Percentiles rank a stretch among this genome's conserved stretches.
phyloP scores from a whole-genome alignment of 1,140 invertebrate genomes.

The Eupristina koningsbergeri region DNA sequence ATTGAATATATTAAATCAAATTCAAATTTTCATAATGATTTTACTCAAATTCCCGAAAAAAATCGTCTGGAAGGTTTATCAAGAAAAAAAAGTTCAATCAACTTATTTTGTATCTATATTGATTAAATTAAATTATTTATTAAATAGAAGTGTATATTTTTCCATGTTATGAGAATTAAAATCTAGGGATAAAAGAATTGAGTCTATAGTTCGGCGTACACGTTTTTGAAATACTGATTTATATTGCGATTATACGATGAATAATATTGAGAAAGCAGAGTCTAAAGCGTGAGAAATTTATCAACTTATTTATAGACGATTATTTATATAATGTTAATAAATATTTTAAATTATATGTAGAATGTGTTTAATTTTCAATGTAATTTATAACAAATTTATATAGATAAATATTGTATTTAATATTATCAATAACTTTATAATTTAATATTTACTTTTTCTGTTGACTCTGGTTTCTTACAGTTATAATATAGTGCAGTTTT shows the following conservation, averaged over 20 bases:
- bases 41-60: not conserved
- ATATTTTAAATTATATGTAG: conserved; percentile 32
- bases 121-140: conserved; percentile 42
- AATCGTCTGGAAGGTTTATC: conserved; percentile 19
- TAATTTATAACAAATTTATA: conserved; percentile 1
- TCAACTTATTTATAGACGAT: conserved; percentile 14
- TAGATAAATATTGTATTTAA: not conserved
- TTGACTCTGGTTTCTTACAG: conserved; percentile 42
- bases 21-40: not conserved
- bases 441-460: not conserved
- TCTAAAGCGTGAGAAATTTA: conserved; percentile 11
- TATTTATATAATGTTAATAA: conserved; percentile 4
- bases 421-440: not conserved
- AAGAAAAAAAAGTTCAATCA: conserved; percentile 31
- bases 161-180: conserved; percentile 26
- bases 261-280: conserved; percentile 49
- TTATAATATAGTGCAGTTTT: conserved; percentile 15
- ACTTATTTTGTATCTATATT: conserved; percentile 33
- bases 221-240: conserved; percentile 19
- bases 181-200: conserved; percentile 17
- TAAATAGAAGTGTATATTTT: conserved; percentile 45
- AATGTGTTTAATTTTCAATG: conserved; percentile 2
- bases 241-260: conserved; percentile 9
- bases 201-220: conserved; percentile 20
- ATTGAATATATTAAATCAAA: not conserved